Conservation (phyloP, 2,888 invertebrate genomes). For the Apeira syringaria region DNA sequence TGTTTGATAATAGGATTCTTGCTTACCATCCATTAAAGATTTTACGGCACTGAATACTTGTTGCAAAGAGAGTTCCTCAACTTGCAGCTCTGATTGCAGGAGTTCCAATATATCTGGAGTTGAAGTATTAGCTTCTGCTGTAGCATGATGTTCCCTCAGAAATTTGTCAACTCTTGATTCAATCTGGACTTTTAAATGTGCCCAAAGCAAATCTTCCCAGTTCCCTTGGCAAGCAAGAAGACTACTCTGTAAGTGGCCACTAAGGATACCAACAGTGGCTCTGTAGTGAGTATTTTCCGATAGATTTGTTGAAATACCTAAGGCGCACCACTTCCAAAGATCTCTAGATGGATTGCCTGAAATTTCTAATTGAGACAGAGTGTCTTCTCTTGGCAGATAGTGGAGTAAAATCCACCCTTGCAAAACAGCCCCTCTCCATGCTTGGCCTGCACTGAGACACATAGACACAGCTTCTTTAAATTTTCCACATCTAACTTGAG, state of each 20-base stretch:
- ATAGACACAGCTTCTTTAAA: constrained; percentile 92
- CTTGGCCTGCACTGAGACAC: constrained; percentile 93
- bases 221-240: constrained; percentile 88
- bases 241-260: constrained; percentile 92
- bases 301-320: constrained; percentile 83
- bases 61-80: constrained; percentile 65
- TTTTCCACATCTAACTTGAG: constrained; percentile 92
- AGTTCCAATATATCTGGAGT: constrained; percentile 66
- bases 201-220: constrained; percentile 97
- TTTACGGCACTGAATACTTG: constrained; percentile 73
- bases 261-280: constrained; percentile 90
- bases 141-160: constrained; percentile 71
- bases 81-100: constrained; percentile 61
- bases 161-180: constrained; percentile 92
- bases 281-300: constrained; percentile 81
- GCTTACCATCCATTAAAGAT: constrained; percentile 79
- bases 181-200: constrained; percentile 91
- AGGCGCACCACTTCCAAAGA: constrained; percentile 90
- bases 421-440: constrained; percentile 95
- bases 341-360: constrained; percentile 93
- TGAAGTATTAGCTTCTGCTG: constrained; percentile 71
- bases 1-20: constrained; percentile 87
- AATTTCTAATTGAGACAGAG: constrained; percentile 79
- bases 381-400: constrained; percentile 89
- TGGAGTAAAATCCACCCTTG: constrained; percentile 96